Evolutionary conservation across 2,888 invertebrate species (phyloP), one percentile per base, ranked within the genome.

Genomic region (Eretmocerus hayati): DNA sequence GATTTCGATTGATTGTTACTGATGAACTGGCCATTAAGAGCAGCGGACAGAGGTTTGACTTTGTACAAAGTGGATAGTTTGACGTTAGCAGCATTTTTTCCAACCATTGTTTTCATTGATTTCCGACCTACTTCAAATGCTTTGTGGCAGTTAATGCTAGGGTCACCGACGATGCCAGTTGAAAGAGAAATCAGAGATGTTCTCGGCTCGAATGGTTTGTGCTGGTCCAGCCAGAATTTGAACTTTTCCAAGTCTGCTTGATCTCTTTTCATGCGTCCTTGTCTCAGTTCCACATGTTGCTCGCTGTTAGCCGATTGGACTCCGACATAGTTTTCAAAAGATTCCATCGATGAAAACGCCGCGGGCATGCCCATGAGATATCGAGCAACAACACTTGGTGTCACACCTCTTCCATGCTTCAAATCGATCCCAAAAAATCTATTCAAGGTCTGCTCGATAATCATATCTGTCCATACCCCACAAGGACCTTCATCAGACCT

Each of bases 241-340:
- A 61, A 50, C 23, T 57, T 55, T 23, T 46, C 32, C 8, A 56
- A 22, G 41, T 60, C 59, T 5, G 46, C 35, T 8, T 55, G 51
- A 46, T 60, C 58, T 45, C 48, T 42, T 20, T 39, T 50, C 11
- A 55, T 54, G 38, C 58, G 48, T 22, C 50, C 38, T n/a, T 26
- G 18, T 22, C 55, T 33, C 16, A 55, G 44, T 46, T 62, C 61
- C 13, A 56, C 53, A 21, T 59, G 57, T 30, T 59, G 58, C 30
- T 59, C 53, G 44, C 52, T 53, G 13, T 20, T 41, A 15, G n/a
- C 16, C 16, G 33, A 30, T 21, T 16, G 45, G 2, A 55, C 18
- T 13, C 22, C 38, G 35, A 35, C 48, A 39, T 46, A 58, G 11
- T 50, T 31, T 41, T 58, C 57, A 20, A 59, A 9, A 11, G 20